Conservation (phyloP, 2,113 vertebrate species). For the Protobothrops mucrosquamatus region DNA sequence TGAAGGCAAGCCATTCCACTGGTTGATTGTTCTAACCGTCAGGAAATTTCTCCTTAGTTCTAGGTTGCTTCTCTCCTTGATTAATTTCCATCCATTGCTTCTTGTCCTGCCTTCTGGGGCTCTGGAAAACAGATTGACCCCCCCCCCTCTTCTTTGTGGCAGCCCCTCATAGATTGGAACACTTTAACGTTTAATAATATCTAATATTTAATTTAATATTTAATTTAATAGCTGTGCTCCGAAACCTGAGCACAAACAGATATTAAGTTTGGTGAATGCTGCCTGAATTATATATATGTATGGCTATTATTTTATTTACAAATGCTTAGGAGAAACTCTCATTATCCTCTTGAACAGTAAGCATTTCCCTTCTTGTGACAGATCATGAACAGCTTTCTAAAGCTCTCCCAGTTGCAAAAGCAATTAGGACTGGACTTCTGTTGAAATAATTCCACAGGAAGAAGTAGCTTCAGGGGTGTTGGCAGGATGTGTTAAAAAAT, state of each 20-base stretch:
- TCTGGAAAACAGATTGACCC: no score
- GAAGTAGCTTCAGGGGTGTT: neutral
- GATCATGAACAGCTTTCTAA: neutral
- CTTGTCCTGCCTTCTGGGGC: neutral
- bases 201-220: no score
- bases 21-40: neutral
- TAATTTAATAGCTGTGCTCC: no score
- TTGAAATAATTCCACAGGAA: neutral
- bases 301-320: neutral
- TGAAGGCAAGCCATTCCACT: neutral
- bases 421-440: neutral
- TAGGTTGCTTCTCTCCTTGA: neutral
- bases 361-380: neutral
- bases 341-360: neutral
- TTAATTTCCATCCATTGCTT: neutral
- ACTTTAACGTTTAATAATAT: no score
- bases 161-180: no score
- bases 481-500: neutral
- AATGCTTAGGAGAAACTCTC: neutral
- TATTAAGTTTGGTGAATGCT: no score
- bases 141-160: no score
- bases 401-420: neutral
- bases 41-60: neutral
- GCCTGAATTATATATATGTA: no score
- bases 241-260: no score